A percentile compares a stretch with the other conserved stretches of the same genome.
Evolutionary conservation across 2,888 invertebrate genomes (phyloP).

Genomic region (Troglohyphantes excavatus): DNA sequence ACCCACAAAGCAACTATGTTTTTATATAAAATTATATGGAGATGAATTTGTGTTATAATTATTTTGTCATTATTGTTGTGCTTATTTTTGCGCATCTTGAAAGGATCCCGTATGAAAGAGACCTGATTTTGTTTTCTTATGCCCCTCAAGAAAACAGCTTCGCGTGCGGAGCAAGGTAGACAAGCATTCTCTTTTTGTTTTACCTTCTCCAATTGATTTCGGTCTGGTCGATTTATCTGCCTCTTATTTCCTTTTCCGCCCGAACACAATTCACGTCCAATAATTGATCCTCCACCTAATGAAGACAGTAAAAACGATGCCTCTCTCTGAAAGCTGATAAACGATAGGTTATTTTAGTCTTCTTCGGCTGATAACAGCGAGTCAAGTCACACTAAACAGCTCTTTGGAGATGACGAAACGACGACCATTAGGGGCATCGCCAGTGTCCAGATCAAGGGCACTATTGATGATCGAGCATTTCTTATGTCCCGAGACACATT

Average conservation of each 20-base stretch:
- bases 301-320: background rate
- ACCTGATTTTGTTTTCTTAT: no score
- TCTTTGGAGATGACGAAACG: background rate
- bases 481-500: background rate
- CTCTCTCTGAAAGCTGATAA: background rate
- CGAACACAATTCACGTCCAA: background rate
- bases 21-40: no score
- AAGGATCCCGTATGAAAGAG: no score
- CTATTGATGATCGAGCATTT: slow-evolving; percentile 2
- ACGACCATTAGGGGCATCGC: background rate
- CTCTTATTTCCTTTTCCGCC: background rate
- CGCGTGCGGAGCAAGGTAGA: background rate
- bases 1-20: no score
- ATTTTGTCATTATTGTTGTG: no score
- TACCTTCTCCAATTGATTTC: background rate
- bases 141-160: background rate
- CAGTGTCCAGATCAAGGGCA: background rate
- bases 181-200: background rate
- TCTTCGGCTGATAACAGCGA: background rate
- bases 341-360: background rate
- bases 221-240: background rate
- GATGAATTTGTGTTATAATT: no score
- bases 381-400: background rate
- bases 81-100: no score
- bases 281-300: background rate